These are phyloP conservation scores for Anhinga rufa DNA, from an alignment of 2,113 vertebrate genomes.

Conservation along the genomic window DNA sequence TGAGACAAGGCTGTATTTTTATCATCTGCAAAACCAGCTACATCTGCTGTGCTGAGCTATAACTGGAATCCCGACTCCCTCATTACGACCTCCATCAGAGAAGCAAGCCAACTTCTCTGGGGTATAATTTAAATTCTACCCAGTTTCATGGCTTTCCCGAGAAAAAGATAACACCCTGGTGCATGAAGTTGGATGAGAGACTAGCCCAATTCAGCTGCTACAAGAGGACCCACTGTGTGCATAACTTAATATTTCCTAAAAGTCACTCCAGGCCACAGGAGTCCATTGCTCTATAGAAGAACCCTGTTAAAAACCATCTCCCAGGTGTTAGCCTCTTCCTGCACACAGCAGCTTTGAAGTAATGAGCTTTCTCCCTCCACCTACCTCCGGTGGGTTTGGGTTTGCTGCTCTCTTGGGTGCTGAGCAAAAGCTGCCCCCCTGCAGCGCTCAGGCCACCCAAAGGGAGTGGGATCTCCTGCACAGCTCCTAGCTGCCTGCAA, in stretches of 20 bases:
- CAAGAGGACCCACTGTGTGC: background rate
- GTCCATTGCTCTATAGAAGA: background rate
- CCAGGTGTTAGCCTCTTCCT: background rate
- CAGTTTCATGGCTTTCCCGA: background rate
- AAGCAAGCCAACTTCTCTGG: background rate
- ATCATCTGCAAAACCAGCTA: slow-evolving; percentile 56
- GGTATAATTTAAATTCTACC: slow-evolving; percentile 58
- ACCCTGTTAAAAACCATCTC: background rate
- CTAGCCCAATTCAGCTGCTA: background rate
- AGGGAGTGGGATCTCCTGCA: background rate
- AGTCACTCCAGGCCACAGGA: background rate
- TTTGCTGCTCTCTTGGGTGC: background rate
- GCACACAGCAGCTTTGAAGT: background rate
- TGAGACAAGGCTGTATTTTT: slow-evolving; percentile 59
- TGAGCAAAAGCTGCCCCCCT: background rate
- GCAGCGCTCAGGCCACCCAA: background rate
- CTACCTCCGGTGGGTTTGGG: background rate
- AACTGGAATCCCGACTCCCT: slow-evolving; percentile 52
- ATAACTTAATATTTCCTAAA: background rate
- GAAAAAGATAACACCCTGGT: slow-evolving; percentile 48
- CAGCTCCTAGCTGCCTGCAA: background rate
- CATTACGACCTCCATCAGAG: slow-evolving; percentile 48
- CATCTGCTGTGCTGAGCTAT: slow-evolving; percentile 49
- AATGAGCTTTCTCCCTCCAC: background rate
- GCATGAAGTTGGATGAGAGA: background rate